Base-by-base conservation (phyloP, 2,797 vertebrate species). In the Sebastes steindachneri region DNA sequence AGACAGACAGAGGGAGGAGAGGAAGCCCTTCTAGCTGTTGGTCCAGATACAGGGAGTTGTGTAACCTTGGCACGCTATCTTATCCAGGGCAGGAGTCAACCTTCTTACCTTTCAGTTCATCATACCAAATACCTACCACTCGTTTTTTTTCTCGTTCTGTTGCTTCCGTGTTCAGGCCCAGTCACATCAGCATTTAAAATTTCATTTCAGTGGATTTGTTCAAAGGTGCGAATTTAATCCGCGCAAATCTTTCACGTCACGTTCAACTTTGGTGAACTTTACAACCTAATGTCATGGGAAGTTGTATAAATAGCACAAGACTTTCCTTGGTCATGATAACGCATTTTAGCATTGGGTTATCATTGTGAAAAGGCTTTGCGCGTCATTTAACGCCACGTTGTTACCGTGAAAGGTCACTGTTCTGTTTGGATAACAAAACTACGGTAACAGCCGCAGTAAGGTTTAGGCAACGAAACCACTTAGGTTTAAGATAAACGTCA, bases 1-100 rank as follows among this genome's bases (percentile, higher is more conserved):
- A 86, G 76, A 79, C 29, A 54, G 65, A 62, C 23, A 45, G 65
- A 74, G 77, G 84, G 68, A 78, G 86, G 73, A 75, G 67, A 81
- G 76, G 81, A 91, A 88, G 69, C 65, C 10, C 55, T 63, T 48
- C 3, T 45, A 33, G 48, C 12, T 68, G 73, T 78, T 70, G 21
- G 58, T 45, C 9, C 31, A 53, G 31, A 79, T 37, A 63, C 9
- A 41, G 59, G 55, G 65, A 79, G 45, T 67, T 76, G 58, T 71
- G 57, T 73, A 77, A 77, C 81, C 35, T 70, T 88, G 74, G 65
- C 48, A 41, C 45, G 19, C 0, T 6, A 33, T 74, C 59, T 72
- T 67, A 80, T 77, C 62, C 35, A 53, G 53, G n/a, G 17, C 68
- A 82, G 25, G 23, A 68, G 78, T 87, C 15, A 17, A 2, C 9